Percentiles rank a stretch among this genome's conserved stretches.
These are phyloP conservation scores for Neotoma lepida DNA, from an alignment of 2,113 vertebrate species.

Conservation along the genomic window DNA sequence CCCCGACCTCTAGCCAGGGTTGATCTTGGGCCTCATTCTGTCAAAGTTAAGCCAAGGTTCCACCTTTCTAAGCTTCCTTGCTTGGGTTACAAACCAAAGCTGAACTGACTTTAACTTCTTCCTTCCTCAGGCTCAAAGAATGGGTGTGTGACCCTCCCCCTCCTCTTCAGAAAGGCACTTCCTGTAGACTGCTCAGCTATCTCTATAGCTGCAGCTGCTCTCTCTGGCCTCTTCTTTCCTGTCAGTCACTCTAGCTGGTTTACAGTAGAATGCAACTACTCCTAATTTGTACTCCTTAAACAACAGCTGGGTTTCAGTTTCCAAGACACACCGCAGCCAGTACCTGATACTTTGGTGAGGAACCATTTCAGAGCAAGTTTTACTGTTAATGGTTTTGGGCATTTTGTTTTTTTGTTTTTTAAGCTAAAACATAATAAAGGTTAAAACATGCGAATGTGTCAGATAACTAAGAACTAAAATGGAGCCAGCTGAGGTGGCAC, in stretches of 20 bases:
- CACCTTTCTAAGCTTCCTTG: conserved; percentile 58
- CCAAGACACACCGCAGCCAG: conserved; percentile 69
- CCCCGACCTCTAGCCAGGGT: conserved; percentile 55
- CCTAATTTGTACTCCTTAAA: conserved; percentile 80
- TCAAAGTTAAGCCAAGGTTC: conserved; percentile 74
- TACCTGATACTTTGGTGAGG: conserved; percentile 76
- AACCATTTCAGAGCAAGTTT: conserved; percentile 86
- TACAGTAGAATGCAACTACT: conserved; percentile 67
- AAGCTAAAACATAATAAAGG: conserved; percentile 85
- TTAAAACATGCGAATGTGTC: conserved; percentile 82
- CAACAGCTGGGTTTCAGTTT: conserved; percentile 77
- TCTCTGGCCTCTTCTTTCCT: conserved; percentile 14
- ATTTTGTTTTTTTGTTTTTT: neutral
- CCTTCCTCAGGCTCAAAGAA: conserved; percentile 33
- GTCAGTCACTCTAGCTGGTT: conserved; percentile 58
- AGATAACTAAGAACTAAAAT: conserved; percentile 56
- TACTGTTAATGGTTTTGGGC: conserved; percentile 67
- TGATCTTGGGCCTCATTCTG: conserved; percentile 69
- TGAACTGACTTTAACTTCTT: conserved; percentile 65
- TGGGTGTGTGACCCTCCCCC: conserved; percentile 69
- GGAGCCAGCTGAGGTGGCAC: neutral
- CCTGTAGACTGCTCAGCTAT: conserved; percentile 32
- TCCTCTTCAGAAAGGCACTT: conserved; percentile 56
- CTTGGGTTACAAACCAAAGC: conserved; percentile 74
- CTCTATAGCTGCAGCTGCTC: conserved; percentile 23